These are phyloP conservation scores for Hesperophylax magnus DNA, from an alignment of 1,140 invertebrate species.

Conservation along the genomic window DNA sequence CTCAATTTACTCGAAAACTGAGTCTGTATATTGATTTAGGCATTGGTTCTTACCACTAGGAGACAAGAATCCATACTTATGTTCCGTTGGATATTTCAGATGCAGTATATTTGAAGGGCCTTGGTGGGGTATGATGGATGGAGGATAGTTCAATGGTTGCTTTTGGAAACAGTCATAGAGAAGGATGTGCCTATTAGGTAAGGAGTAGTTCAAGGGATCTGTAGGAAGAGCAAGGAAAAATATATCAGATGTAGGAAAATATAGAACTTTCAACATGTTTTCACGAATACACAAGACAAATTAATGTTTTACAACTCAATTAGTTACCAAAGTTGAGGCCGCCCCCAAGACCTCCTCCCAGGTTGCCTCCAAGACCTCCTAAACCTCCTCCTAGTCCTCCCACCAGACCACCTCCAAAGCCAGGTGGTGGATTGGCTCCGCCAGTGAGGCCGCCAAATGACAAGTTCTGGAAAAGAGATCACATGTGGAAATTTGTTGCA, in stretches of 20 bases:
- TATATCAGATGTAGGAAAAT: too few relatives aligned
- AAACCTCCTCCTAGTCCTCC: too few relatives aligned
- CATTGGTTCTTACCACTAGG: constrained; percentile 22
- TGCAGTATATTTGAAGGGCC: constrained; percentile 4
- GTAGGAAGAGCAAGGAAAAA: too few relatives aligned
- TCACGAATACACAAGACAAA: too few relatives aligned
- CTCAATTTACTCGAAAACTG: too few relatives aligned
- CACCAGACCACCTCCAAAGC: neutral
- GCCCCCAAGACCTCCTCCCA: constrained; percentile 15
- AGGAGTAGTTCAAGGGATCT: too few relatives aligned
- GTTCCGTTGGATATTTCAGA: constrained; percentile 4
- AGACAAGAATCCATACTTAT: constrained; percentile 16
- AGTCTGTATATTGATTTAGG: neutral
- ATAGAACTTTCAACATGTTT: too few relatives aligned
- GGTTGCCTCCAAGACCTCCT: too few relatives aligned
- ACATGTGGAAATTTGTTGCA: too few relatives aligned
- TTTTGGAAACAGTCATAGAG: neutral
- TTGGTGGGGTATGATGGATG: neutral
- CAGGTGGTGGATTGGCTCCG: constrained; percentile 1
- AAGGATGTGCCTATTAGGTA: neutral
- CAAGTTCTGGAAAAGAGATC: constrained; percentile 43
- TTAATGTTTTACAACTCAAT: too few relatives aligned
- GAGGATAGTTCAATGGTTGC: neutral
- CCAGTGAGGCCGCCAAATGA: constrained; percentile 40
- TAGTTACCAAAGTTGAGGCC: neutral